Evolutionary conservation across 2,113 vertebrate species (phyloP), one percentile per base, ranked within the genome.

Genomic region (Henicopernis longicauda): DNA sequence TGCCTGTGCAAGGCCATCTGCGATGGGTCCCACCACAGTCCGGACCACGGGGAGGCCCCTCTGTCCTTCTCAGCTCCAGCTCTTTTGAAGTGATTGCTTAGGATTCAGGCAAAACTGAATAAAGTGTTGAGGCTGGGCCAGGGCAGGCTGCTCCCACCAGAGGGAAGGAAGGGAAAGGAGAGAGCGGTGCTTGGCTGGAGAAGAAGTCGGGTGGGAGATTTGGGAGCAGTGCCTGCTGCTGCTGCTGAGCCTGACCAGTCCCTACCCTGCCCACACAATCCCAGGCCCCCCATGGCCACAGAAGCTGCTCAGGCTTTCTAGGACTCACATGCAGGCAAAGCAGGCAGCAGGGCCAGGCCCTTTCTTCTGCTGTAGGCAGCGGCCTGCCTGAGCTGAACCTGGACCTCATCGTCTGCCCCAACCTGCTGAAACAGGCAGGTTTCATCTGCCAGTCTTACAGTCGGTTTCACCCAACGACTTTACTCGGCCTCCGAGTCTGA

Each of bases 11-110:
- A 66, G 17, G 49, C 34, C 1, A 2, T 15, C 63, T 7, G 15
- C 1, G 2, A 31, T 15, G 7, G 3, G 38, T 57, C 59, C 23
- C 26, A 7, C 19, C 8, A 1, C 1, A 2, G 16, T 6, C 34
- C 13, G 11, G 10, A 65, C 8, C 14, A 13, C 9, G 12, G 9
- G 12, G 27, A 76, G 7, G 32, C 15, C 7, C 40, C 52, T 72
- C 52, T 20, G 0, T 31, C 38, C 32, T 65, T 29, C 54, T 45
- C 13, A 44, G 61, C 44, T 82, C 55, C 50, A 8, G 3, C 20
- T 67, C 25, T 63, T 90, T 29, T 52, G 38, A 31, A 82, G 40
- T 1, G 0, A 16, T 44, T 38, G 57, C 61, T 91, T 90, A n/a
- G 61, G 47, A 36, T 32, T 72, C n/a, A 44, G 77, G 73, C 4